phyloP scores from a whole-genome alignment of 2,888 invertebrate genomes.

The Philonicus albiceps region DNA sequence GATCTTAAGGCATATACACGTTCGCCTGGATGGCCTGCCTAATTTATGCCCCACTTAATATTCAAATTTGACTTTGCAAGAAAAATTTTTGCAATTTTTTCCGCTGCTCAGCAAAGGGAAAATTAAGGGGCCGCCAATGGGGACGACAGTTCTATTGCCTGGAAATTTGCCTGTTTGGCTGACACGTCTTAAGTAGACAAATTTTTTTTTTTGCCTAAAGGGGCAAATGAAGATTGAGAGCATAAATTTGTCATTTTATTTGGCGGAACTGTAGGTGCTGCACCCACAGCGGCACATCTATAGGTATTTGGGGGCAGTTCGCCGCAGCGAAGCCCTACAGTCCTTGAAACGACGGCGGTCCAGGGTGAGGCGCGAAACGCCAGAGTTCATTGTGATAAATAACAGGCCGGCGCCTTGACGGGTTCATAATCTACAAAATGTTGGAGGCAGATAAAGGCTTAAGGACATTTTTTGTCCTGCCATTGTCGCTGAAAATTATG shows the following conservation, averaged over 20 bases:
- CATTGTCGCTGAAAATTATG: conserved; percentile 20
- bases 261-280: neutral
- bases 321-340: neutral
- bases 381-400: conserved; percentile 14
- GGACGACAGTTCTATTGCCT: conserved; percentile 27
- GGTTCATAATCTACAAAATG: conserved; percentile 13
- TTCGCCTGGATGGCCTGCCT: neutral
- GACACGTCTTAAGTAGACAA: neutral
- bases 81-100: neutral
- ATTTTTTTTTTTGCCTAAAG: neutral
- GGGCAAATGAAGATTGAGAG: conserved; percentile 20
- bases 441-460: conserved; percentile 21
- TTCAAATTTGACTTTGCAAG: conserved; percentile 6
- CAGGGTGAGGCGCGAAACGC: neutral
- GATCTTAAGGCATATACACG: neutral
- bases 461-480: neutral
- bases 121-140: neutral
- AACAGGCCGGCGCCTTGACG: neutral
- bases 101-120: neutral
- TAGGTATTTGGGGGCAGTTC: neutral
- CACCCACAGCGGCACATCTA: neutral
- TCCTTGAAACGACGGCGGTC: neutral
- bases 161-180: conserved; percentile 7
- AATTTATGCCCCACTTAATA: conserved; percentile 26
- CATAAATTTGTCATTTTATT: conserved; percentile 22